A percentile compares a stretch with the other conserved stretches of the same genome.
These are phyloP conservation scores for Ceyx margarethae DNA, from an alignment of 2,113 vertebrate genomes.

Conservation along the genomic window DNA sequence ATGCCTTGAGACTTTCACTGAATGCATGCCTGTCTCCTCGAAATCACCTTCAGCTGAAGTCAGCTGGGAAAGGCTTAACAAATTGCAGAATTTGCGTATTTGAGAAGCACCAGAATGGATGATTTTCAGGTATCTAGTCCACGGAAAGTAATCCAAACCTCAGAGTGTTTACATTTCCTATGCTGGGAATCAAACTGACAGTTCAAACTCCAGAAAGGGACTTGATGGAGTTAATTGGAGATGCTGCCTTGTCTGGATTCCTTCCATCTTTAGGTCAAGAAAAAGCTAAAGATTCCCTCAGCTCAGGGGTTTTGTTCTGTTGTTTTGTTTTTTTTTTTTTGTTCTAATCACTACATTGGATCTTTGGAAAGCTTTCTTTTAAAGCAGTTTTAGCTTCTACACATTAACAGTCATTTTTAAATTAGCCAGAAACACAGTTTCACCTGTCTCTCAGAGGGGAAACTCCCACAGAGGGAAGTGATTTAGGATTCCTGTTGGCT, in stretches of 20 bases:
- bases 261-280: not conserved
- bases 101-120: not conserved
- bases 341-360: not conserved
- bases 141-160: not conserved
- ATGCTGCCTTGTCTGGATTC: not conserved
- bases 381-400: not conserved
- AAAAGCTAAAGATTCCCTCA: not conserved
- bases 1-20: not conserved
- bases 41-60: not conserved
- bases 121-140: not conserved
- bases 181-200: not conserved
- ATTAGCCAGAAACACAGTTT: not conserved
- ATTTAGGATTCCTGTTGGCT: not conserved
- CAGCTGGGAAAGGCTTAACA: not conserved
- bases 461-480: not conserved
- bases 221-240: not conserved
- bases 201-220: not conserved
- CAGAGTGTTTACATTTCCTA: not conserved
- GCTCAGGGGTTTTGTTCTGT: not conserved
- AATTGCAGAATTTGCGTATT: not conserved
- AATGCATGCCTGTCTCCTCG: not conserved
- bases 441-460: not conserved
- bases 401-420: not conserved
- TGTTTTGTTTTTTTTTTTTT: not conserved
- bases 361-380: not conserved